Conservation (phyloP, 1,140 invertebrate species). For the Subanguina moxae region DNA sequence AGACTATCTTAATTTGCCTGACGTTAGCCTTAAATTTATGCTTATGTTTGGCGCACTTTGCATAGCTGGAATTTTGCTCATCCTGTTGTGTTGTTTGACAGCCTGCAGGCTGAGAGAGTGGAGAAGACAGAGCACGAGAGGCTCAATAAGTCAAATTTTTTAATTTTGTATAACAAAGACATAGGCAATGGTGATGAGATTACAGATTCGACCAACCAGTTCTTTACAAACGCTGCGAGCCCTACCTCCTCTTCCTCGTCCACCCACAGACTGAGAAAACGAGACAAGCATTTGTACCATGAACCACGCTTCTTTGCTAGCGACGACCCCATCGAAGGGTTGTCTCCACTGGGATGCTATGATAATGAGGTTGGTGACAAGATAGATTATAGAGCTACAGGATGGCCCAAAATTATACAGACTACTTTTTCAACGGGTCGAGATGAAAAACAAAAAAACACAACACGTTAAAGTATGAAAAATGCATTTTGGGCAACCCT, state of each 20-base stretch:
- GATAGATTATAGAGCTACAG: neutral
- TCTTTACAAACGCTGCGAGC: neutral
- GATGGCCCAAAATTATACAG: too few relatives aligned
- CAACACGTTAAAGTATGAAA: too few relatives aligned
- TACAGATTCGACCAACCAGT: slow-evolving; percentile 1
- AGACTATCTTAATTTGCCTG: slow-evolving; percentile 1
- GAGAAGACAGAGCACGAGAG: neutral
- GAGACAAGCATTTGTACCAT: neutral
- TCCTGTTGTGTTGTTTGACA: slow-evolving; percentile 7
- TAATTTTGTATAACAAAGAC: too few relatives aligned
- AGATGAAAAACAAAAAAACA: too few relatives aligned
- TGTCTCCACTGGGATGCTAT: slow-evolving; percentile 1
- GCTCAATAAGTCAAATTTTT: neutral
- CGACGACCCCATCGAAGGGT: neutral
- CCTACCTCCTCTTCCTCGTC: neutral
- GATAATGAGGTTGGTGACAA: neutral
- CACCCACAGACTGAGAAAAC: neutral
- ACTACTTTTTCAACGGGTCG: too few relatives aligned
- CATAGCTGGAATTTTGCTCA: slow-evolving; percentile 4
- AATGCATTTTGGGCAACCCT: too few relatives aligned
- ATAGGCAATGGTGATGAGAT: too few relatives aligned
- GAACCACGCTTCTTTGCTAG: slow-evolving; percentile 1
- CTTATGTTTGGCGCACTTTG: slow-evolving; percentile 2
- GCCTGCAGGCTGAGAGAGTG: neutral
- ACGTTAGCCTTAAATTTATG: slow-evolving; percentile 4